These are phyloP conservation scores for Stichodactyla helianthus DNA, from an alignment of 64 coral and sea anemone species.

Conservation along the genomic window DNA sequence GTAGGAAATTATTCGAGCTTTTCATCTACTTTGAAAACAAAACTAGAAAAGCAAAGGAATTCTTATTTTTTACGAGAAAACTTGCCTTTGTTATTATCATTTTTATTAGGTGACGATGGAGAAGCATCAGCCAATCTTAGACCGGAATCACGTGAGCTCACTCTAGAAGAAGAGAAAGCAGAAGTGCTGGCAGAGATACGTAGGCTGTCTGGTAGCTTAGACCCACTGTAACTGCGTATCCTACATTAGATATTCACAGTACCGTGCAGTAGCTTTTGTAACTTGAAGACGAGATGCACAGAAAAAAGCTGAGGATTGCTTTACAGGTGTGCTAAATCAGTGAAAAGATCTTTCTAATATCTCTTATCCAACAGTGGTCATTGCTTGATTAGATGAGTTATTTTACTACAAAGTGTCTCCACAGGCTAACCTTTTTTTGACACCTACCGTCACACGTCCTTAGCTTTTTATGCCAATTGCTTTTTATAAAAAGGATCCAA, in stretches of 20 bases:
- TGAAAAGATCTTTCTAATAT: too few relatives aligned
- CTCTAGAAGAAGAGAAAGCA: conserved; percentile 84
- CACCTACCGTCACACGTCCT: too few relatives aligned
- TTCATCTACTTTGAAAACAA: too few relatives aligned
- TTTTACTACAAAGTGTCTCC: too few relatives aligned
- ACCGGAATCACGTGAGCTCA: conserved; percentile 71
- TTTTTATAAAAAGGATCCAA: too few relatives aligned
- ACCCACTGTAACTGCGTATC: background rate
- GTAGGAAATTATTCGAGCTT: too few relatives aligned
- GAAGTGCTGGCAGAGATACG: conserved; percentile 68
- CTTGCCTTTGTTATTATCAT: background rate
- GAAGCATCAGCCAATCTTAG: conserved; percentile 52
- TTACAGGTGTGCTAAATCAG: too few relatives aligned
- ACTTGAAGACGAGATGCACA: background rate
- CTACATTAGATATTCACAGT: background rate
- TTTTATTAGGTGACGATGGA: conserved; percentile 7
- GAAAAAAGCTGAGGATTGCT: background rate
- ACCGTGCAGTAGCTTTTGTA: background rate
- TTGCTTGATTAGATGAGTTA: too few relatives aligned
- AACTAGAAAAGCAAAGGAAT: background rate
- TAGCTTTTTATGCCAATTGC: too few relatives aligned
- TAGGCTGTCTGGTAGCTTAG: conserved; percentile 21
- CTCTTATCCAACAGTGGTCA: too few relatives aligned
- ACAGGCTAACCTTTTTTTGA: too few relatives aligned
- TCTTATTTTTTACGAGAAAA: background rate